These are phyloP conservation scores for Macaria notata DNA, from an alignment of 2,888 invertebrate species.

Conservation along the genomic window DNA sequence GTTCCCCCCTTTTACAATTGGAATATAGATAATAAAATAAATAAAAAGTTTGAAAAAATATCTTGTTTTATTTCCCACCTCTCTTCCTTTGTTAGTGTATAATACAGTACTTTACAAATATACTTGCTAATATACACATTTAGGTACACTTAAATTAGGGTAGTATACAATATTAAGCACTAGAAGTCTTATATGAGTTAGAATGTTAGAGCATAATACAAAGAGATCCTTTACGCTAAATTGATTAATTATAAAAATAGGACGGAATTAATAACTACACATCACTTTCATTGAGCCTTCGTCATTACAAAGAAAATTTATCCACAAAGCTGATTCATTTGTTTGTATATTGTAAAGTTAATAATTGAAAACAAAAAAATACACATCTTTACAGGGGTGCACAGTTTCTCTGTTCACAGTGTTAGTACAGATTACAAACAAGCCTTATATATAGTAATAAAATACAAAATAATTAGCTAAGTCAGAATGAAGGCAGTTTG, in stretches of 20 bases:
- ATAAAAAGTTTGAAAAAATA: conserved; percentile 71
- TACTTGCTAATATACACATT: conserved; percentile 43
- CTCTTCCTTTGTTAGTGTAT: conserved; percentile 43
- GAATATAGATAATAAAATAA: conserved; percentile 79
- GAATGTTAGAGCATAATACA: conserved; percentile 14
- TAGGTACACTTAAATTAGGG: conserved; percentile 38
- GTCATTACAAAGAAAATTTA: too few relatives aligned
- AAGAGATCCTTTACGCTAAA: conserved; percentile 37
- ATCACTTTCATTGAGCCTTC: too few relatives aligned
- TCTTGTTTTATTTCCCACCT: conserved; percentile 54
- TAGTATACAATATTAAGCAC: conserved; percentile 26
- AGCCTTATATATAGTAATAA: too few relatives aligned
- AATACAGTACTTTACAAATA: conserved; percentile 64
- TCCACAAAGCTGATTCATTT: too few relatives aligned
- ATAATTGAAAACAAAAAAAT: too few relatives aligned
- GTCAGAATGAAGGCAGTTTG: too few relatives aligned
- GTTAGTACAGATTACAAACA: too few relatives aligned
- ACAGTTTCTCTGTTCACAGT: too few relatives aligned
- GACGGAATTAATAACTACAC: conserved; percentile 34
- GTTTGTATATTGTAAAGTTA: too few relatives aligned
- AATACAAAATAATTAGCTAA: too few relatives aligned
- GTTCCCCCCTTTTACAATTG: conserved; percentile 80
- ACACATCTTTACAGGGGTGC: too few relatives aligned
- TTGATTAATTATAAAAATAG: conserved; percentile 19
- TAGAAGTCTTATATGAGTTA: conserved; percentile 27